Conservation (phyloP, 2,113 vertebrate genomes). For the Serilophus lunatus region DNA sequence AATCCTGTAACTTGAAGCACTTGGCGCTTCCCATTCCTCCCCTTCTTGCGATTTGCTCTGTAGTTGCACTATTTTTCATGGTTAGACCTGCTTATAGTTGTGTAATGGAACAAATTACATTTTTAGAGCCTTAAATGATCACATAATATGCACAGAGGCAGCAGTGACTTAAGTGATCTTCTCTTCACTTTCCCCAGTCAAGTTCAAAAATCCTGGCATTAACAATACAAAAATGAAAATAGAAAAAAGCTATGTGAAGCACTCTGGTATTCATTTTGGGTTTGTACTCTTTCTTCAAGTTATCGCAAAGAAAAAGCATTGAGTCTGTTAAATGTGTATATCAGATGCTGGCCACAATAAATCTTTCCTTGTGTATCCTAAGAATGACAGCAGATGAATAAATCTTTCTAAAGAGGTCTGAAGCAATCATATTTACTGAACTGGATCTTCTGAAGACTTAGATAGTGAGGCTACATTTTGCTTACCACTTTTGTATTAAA, state of each 20-base stretch:
- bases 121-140: background rate
- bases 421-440: background rate
- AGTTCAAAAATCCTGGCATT: background rate
- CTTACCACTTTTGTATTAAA: background rate
- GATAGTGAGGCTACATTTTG: background rate
- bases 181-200: background rate
- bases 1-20: background rate
- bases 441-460: background rate
- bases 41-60: background rate
- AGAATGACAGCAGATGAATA: background rate
- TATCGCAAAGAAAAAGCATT: background rate
- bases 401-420: background rate
- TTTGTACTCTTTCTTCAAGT: background rate
- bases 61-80: background rate
- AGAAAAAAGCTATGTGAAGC: background rate
- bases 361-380: background rate
- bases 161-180: background rate
- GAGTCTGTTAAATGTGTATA: background rate
- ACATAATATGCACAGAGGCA: background rate
- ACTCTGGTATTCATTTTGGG: background rate
- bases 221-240: background rate
- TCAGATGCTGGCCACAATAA: background rate
- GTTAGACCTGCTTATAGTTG: background rate
- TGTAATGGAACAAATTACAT: background rate
- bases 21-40: background rate